A percentile compares a stretch with the other conserved stretches of the same genome.
Evolutionary conservation across 2,113 vertebrate genomes (phyloP).

Genomic region (Notarius lentiginosus): DNA sequence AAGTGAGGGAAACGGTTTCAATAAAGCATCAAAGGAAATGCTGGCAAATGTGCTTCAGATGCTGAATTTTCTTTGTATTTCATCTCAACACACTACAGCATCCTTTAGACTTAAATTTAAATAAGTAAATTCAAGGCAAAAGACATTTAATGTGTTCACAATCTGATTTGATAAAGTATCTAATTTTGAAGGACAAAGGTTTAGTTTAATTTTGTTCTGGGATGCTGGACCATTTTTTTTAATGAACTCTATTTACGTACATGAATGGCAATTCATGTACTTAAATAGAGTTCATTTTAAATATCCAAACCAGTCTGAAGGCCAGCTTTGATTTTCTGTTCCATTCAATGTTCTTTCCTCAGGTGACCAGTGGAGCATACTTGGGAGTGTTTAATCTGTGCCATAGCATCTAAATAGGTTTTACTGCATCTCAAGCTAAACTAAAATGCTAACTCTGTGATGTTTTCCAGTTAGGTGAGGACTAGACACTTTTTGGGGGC

Average conservation of each 20-base stretch:
- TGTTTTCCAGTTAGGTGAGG: conserved; percentile 15
- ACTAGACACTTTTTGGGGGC: neutral
- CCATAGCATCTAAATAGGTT: conserved; percentile 35
- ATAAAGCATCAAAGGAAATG: conserved; percentile 42
- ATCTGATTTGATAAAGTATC: neutral
- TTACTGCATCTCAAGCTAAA: conserved; percentile 46
- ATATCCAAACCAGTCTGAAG: conserved; percentile 5
- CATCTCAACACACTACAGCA: conserved; percentile 2
- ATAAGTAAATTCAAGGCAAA: conserved; percentile 42
- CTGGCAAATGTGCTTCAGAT: conserved; percentile 40
- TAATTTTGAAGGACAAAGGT: neutral
- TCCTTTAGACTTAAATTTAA: conserved; percentile 38
- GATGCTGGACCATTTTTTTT: conserved; percentile 11
- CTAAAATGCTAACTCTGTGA: conserved; percentile 34
- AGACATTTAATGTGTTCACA: neutral
- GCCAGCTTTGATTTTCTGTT: conserved; percentile 42
- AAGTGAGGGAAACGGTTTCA: conserved; percentile 46
- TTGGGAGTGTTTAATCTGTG: conserved; percentile 10
- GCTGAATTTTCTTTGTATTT: neutral
- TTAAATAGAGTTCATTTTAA: neutral
- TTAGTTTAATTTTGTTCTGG: conserved; percentile 20
- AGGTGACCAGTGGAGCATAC: neutral
- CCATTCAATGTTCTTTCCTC: conserved; percentile 21
- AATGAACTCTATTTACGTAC: conserved; percentile 41
- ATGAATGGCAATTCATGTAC: conserved; percentile 44